These are phyloP conservation scores for Pholis gunnellus DNA, from an alignment of 2,113 vertebrate genomes.

Conservation along the genomic window DNA sequence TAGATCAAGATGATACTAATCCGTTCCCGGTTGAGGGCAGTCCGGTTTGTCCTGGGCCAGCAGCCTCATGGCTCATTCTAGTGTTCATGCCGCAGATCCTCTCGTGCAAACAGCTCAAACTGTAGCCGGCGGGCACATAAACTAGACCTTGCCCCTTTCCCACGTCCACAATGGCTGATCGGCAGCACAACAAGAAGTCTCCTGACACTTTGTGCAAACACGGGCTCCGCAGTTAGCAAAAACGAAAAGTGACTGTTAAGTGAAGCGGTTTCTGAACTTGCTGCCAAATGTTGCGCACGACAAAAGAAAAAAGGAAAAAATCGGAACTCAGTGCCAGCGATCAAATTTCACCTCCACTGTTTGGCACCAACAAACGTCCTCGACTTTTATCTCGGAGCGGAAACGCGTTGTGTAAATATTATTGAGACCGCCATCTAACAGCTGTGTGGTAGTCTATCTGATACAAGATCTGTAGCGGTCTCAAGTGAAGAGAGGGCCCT, in stretches of 20 bases:
- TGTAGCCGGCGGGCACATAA: neutral
- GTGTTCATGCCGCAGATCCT: neutral
- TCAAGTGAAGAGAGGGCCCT: neutral
- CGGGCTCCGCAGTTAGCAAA: neutral
- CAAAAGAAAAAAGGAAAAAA: neutral
- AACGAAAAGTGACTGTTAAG: neutral
- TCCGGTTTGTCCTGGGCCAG: neutral
- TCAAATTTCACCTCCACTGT: neutral
- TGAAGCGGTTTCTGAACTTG: neutral
- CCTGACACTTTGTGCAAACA: neutral
- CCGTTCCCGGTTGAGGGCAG: conserved; percentile 4
- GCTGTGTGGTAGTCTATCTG: neutral
- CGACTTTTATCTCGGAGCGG: neutral
- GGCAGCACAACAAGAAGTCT: conserved; percentile 4
- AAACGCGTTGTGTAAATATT: neutral
- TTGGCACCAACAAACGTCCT: neutral
- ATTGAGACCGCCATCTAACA: neutral
- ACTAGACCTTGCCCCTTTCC: conserved; percentile 32
- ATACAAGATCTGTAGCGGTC: conserved; percentile 13
- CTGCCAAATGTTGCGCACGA: neutral
- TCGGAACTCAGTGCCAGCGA: neutral
- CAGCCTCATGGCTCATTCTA: conserved; percentile 46
- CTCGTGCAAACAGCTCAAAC: neutral
- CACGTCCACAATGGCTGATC: conserved; percentile 46
- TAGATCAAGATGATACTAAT: neutral